Conservation (phyloP, 2,888 invertebrate genomes). For the Xiphydria camelus region DNA sequence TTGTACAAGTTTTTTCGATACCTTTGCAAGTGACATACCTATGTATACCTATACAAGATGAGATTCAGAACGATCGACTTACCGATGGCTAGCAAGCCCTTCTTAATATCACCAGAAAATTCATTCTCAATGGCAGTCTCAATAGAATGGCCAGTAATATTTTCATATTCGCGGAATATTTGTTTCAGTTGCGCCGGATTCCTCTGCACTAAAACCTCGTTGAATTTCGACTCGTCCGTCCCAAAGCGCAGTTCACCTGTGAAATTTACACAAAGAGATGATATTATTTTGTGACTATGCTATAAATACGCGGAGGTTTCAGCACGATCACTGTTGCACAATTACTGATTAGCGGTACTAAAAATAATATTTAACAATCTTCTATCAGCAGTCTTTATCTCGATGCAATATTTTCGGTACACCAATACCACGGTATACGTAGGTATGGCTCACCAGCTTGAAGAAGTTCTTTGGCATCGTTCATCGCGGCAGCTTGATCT, state of each 20-base stretch:
- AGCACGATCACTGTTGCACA: too few relatives aligned
- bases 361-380: too few relatives aligned
- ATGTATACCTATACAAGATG: too few relatives aligned
- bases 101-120: constrained; percentile 82
- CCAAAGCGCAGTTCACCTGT: constrained; percentile 68
- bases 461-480: constrained; percentile 80
- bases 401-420: not conserved
- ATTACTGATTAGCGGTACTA: too few relatives aligned
- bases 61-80: too few relatives aligned
- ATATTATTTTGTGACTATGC: too few relatives aligned
- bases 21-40: too few relatives aligned
- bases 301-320: too few relatives aligned
- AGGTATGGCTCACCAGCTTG: constrained; percentile 77
- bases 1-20: too few relatives aligned
- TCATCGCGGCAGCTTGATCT: constrained; percentile 72
- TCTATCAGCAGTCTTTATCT: too few relatives aligned
- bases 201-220: constrained; percentile 80
- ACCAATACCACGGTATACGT: too few relatives aligned
- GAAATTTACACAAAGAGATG: too few relatives aligned
- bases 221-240: constrained; percentile 86
- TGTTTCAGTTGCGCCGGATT: constrained; percentile 68
- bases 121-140: constrained; percentile 80
- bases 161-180: constrained; percentile 73
- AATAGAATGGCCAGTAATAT: constrained; percentile 77
- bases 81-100: constrained; percentile 78